Percentiles rank a stretch among this genome's conserved stretches.
Conservation (phyloP, 1,140 invertebrate genomes). For the Brachionus asplanchnoidis region DNA sequence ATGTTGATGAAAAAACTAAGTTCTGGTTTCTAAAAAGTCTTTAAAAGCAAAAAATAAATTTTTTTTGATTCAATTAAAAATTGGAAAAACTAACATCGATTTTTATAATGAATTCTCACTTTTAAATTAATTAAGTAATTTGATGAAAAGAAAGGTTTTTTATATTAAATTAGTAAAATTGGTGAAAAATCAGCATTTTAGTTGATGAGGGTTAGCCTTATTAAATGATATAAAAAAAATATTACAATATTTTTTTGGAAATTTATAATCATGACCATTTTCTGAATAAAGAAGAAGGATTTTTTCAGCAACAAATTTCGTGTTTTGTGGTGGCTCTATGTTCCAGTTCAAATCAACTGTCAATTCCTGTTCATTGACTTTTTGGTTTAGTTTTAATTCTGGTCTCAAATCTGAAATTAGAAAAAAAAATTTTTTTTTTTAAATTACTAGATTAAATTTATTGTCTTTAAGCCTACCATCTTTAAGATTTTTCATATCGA, state of each 20-base stretch:
- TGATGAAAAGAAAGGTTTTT: background rate
- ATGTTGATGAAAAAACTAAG: no score
- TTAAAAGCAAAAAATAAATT: no score
- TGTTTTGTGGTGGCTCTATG: background rate
- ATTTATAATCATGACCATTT: constrained; percentile 19
- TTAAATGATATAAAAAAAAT: background rate
- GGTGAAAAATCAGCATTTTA: no score
- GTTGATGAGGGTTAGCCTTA: no score
- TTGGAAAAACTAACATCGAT: no score
- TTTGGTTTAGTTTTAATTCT: background rate
- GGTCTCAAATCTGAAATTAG: background rate
- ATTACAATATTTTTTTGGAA: constrained; percentile 35
- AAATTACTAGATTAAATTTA: background rate
- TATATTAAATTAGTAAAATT: no score
- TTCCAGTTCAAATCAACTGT: background rate
- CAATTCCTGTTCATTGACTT: background rate
- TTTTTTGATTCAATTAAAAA: no score
- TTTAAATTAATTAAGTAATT: no score
- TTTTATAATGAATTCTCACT: no score
- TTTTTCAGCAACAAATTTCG: constrained; percentile 24
- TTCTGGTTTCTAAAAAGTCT: no score
- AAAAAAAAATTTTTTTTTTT: background rate
- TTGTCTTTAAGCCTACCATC: background rate
- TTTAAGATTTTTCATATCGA: background rate
- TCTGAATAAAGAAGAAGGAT: constrained; percentile 10